Conservation (phyloP, 2,113 vertebrate genomes). For the Tyto alba region DNA sequence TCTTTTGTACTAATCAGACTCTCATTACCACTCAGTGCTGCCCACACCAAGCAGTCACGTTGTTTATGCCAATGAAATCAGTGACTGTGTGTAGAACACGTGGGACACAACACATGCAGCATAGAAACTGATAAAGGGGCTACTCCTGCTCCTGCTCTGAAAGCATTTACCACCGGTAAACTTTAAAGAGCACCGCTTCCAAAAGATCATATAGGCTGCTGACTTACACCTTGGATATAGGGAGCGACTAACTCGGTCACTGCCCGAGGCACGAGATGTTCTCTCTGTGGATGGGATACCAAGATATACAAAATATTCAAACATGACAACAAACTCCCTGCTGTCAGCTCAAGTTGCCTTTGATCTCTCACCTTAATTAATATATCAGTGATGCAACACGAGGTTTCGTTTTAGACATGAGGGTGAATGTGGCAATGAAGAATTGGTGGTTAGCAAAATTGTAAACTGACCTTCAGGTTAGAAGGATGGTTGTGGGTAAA, state of each 20-base stretch:
- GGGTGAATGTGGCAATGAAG: too few relatives aligned
- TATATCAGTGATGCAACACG: rapidly evolving
- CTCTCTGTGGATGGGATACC: background rate
- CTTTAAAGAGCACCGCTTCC: background rate
- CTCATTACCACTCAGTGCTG: background rate
- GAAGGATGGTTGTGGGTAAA: too few relatives aligned
- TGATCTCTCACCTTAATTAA: background rate
- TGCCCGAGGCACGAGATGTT: background rate
- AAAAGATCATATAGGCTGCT: background rate
- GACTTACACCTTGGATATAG: too few relatives aligned
- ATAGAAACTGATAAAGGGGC: background rate
- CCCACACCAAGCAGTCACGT: background rate
- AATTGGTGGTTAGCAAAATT: too few relatives aligned
- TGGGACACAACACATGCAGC: background rate
- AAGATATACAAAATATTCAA: background rate
- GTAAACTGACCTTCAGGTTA: too few relatives aligned
- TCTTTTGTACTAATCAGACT: background rate
- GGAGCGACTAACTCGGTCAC: background rate
- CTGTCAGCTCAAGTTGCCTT: background rate
- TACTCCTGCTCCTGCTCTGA: too few relatives aligned
- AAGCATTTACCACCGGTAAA: too few relatives aligned
- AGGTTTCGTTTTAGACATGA: background rate
- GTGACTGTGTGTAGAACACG: background rate
- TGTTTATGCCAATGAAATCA: background rate
- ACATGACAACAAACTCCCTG: background rate